These are phyloP conservation scores for Serinus canaria DNA, from an alignment of 2,113 vertebrate genomes.

Conservation along the genomic window DNA sequence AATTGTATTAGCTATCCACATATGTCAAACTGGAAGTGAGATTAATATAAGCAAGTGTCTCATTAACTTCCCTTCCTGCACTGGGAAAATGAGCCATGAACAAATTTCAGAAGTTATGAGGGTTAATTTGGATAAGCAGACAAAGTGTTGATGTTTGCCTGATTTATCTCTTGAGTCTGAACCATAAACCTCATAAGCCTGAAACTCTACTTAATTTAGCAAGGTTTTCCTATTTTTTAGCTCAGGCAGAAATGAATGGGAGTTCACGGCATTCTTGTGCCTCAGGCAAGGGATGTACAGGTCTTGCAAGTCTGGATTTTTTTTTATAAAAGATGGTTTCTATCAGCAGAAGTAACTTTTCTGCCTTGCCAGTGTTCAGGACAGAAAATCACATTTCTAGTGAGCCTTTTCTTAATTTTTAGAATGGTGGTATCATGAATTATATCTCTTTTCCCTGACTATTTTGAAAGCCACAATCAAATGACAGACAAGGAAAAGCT, in stretches of 20 bases:
- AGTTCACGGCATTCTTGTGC: background rate
- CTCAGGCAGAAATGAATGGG: background rate
- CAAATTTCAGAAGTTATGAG: constrained; percentile 13
- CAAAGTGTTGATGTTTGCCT: background rate
- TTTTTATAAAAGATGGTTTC: background rate
- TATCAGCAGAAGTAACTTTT: background rate
- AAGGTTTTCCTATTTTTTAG: background rate
- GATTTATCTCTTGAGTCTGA: background rate
- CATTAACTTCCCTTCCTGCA: background rate
- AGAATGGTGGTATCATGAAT: background rate
- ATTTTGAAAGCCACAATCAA: background rate
- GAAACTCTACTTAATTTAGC: background rate
- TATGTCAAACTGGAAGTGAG: constrained; percentile 9
- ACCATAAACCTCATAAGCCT: background rate
- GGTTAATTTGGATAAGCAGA: constrained; percentile 5
- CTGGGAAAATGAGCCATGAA: background rate
- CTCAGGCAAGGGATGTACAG: background rate
- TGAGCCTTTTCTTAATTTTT: background rate
- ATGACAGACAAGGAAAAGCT: background rate
- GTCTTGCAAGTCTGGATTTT: background rate
- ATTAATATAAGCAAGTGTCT: background rate
- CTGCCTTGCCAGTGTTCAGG: background rate
- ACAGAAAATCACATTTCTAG: background rate
- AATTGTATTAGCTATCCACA: background rate
- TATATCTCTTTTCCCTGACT: background rate